These are phyloP conservation scores for Gari tellinella DNA, from an alignment of 2,888 invertebrate genomes.

Conservation along the genomic window DNA sequence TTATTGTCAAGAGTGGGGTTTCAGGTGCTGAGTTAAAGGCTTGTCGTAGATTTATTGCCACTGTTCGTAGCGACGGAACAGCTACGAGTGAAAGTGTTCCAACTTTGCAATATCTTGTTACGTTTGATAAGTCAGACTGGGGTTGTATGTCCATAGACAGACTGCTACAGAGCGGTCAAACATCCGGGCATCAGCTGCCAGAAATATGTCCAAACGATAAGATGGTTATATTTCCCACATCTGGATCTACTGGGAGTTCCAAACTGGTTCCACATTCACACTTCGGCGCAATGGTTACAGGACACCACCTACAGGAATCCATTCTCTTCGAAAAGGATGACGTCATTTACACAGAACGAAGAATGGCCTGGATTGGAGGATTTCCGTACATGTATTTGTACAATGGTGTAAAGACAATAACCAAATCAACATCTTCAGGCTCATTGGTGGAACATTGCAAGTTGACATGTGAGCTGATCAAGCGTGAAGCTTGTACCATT, in stretches of 20 bases:
- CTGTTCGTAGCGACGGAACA: constrained; percentile 8
- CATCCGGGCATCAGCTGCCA: constrained; percentile 3
- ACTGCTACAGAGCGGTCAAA: too few species aligned
- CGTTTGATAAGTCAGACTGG: not conserved
- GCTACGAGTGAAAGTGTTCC: constrained; percentile 10
- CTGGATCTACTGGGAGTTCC: constrained; percentile 33
- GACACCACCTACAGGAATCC: constrained; percentile 17
- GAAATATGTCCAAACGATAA: constrained; percentile 22
- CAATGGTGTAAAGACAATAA: constrained; percentile 34
- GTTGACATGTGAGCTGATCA: constrained; percentile 23
- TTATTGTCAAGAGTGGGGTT: constrained; percentile 21
- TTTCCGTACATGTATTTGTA: constrained; percentile 39
- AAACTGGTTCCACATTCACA: constrained; percentile 35
- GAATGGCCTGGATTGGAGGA: constrained; percentile 44
- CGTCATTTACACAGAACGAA: constrained; percentile 34
- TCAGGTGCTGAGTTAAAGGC: constrained; percentile 4
- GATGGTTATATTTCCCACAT: constrained; percentile 19
- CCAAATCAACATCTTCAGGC: constrained; percentile 16
- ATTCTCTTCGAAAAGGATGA: constrained; percentile 11
- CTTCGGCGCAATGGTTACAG: constrained; percentile 10
- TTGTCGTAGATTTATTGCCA: constrained; percentile 29
- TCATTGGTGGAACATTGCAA: constrained; percentile 26
- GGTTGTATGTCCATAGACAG: too few species aligned
- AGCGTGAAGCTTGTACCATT: constrained; percentile 26
- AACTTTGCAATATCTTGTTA: constrained; percentile 10